phyloP scores from a whole-genome alignment of 37 sponge, comb jelly and placozoan species.

The Amphimedon queenslandica region DNA sequence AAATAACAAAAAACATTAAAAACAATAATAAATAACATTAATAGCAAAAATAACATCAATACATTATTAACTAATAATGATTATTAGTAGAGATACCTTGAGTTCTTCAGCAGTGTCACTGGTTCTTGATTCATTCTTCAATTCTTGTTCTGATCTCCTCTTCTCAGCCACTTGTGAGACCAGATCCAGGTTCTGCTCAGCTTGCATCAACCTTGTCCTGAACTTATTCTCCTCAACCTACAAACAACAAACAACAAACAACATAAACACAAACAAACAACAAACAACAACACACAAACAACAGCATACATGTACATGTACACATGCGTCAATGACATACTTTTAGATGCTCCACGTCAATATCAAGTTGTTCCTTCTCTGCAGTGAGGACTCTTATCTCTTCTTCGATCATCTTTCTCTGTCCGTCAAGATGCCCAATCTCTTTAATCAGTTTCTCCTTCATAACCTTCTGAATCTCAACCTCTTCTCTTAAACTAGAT shows the following conservation, averaged over 20 bases:
- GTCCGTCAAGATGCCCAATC: neutral
- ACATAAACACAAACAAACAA: too few relatives aligned
- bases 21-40: neutral
- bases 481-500: neutral
- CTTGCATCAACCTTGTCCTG: neutral
- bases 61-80: neutral
- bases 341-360: neutral
- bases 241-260: too few relatives aligned
- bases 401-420: neutral
- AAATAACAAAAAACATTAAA: neutral
- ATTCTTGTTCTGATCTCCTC: neutral
- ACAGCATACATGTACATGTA: neutral
- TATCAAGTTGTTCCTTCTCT: neutral
- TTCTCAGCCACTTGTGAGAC: neutral
- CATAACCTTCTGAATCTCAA: neutral
- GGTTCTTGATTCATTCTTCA: neutral
- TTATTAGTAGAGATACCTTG: too few relatives aligned
- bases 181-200: neutral
- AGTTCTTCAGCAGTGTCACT: too few relatives aligned
- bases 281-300: neutral
- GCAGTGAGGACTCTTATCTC: neutral
- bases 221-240: neutral
- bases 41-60: neutral
- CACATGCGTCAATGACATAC: neutral
- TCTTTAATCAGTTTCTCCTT: neutral